phyloP scores from a whole-genome alignment of 2,113 vertebrate species.

The Antennarius striatus region DNA sequence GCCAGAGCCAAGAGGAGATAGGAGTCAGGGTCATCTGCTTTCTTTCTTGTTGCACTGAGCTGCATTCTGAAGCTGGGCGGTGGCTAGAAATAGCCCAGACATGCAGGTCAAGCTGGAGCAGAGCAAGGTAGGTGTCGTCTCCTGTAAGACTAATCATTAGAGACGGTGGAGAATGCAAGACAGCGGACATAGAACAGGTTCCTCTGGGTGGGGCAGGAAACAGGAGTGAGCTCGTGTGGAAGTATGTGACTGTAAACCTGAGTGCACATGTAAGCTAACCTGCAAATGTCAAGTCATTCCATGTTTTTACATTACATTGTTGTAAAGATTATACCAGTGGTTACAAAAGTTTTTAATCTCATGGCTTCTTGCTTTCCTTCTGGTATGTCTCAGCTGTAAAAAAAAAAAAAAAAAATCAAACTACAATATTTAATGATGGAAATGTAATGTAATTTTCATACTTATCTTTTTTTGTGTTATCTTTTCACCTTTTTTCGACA shows the following conservation, averaged over 20 bases:
- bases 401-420: too few species aligned
- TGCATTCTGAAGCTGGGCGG: slow-evolving; percentile 55
- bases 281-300: neutral
- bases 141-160: slow-evolving; percentile 58
- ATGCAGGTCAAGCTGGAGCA: slow-evolving; percentile 45
- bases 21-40: slow-evolving; percentile 48
- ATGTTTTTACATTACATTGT: too few species aligned
- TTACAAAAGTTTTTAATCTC: too few species aligned
- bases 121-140: slow-evolving; percentile 32
- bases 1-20: slow-evolving; percentile 19
- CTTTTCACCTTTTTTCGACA: too few species aligned
- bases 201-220: slow-evolving; percentile 20
- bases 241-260: slow-evolving; percentile 17
- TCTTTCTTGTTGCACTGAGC: slow-evolving; percentile 37
- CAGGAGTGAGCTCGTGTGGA: slow-evolving; percentile 12
- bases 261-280: slow-evolving; percentile 2
- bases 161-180: slow-evolving; percentile 48
- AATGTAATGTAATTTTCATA: too few species aligned
- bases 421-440: too few species aligned
- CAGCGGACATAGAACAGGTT: slow-evolving; percentile 54
- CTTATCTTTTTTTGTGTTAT: too few species aligned
- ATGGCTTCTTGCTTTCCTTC: too few species aligned
- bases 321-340: neutral
- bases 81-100: slow-evolving; percentile 69
- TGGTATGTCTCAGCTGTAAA: too few species aligned